Evolutionary conservation across 2,888 invertebrate genomes (phyloP), one percentile per base, ranked within the genome.

Genomic region (Thymelicus acteon): DNA sequence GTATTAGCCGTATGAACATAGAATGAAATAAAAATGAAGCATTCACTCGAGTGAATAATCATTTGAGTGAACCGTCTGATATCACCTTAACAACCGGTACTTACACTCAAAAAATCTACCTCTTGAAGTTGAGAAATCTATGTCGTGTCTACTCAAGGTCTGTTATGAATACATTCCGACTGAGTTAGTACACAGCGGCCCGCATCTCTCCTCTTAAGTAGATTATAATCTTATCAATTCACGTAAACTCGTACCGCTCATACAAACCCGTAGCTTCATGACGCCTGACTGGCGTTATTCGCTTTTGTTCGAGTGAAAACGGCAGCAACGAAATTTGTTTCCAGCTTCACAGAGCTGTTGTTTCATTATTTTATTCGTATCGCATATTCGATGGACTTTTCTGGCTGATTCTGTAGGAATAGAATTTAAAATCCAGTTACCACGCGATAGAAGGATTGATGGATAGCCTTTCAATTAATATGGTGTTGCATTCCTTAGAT

Each of bases 181-280:
- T 7, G 44, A 44, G 54, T 24, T 2, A 24, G 12, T n/a, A 5
- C 0, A 19, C 24, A 12, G 4, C 12, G 7, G 54, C 54, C 54
- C 54, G 24, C 54, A 54, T 54, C 54, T 24, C 54, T 52, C 7
- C 49, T 15, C 8, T 12, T 54, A 54, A 54, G 24, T 24, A 24
- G 54, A 54, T 54, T 24, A 54, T 24, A 54, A 31, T 54, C 19
- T n/a, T 54, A 54, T 54, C 54, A 54, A 54, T 54, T 54, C 12
- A 54, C 24, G 54, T 54, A 24, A 54, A 54, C 54, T 52, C 63
- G 52, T 24, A n/a, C 7, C 52, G 44, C 31, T 24, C 24, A 24
- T 24, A 10, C 44, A 44, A 13, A 12, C 54, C 54, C 24, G 54
- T 54, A 24, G 54, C 54, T 4, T 24, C 7, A 12, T 10, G 54